phyloP scores from a whole-genome alignment of 2,888 invertebrate species.

The Molanna angustata region DNA sequence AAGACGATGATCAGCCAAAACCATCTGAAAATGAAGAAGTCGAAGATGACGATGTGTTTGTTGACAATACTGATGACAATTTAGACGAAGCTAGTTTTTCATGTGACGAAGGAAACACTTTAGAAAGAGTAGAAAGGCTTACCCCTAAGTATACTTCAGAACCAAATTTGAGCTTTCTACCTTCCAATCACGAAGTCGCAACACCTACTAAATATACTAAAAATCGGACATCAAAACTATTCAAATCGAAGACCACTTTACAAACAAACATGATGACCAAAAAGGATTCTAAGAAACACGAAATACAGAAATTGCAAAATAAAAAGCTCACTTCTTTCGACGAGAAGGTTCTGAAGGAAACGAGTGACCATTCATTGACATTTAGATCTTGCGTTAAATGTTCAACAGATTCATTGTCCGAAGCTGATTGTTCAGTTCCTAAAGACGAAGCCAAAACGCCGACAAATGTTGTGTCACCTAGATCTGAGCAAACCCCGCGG shows the following conservation, averaged over 20 bases:
- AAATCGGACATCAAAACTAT: conserved; percentile 44
- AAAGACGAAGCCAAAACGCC: not conserved
- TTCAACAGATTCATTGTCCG: conserved; percentile 39
- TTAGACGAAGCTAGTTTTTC: conserved; percentile 38
- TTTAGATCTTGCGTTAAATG: conserved; percentile 49
- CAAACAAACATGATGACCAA: conserved; percentile 44
- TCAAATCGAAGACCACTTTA: conserved; percentile 45
- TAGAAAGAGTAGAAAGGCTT: conserved; percentile 41
- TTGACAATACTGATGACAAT: conserved; percentile 17
- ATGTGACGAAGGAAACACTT: conserved; percentile 38
- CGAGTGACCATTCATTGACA: conserved; percentile 18
- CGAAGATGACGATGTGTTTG: conserved; percentile 10
- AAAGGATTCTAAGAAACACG: conserved; percentile 39
- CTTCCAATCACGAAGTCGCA: conserved; percentile 36
- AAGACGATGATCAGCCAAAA: not conserved
- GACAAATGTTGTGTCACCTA: conserved; percentile 7
- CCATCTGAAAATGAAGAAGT: conserved; percentile 4
- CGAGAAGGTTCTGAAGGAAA: conserved; percentile 17
- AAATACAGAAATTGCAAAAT: conserved; percentile 40
- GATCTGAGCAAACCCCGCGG: conserved; percentile 24
- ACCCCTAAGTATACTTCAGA: conserved; percentile 54
- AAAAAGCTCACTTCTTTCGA: conserved; percentile 34
- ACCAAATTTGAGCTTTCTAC: conserved; percentile 48
- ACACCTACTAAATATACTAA: conserved; percentile 50
- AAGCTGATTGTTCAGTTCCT: conserved; percentile 11